These are phyloP conservation scores for Monopis laevigella DNA, from an alignment of 2,888 invertebrate genomes.

Conservation along the genomic window DNA sequence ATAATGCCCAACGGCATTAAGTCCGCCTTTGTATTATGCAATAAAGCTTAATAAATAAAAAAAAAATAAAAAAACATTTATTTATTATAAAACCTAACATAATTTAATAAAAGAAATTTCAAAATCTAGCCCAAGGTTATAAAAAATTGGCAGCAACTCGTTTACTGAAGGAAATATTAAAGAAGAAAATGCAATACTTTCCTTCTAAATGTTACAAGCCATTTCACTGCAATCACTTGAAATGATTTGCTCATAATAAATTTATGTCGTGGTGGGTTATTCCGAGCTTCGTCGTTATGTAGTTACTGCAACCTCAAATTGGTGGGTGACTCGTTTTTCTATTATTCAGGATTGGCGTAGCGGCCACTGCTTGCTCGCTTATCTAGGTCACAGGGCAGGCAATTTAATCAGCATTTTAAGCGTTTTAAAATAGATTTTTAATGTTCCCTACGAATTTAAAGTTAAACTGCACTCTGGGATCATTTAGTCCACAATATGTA, in stretches of 20 bases:
- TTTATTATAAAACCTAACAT: background rate
- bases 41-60: background rate
- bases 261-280: conserved; percentile 11
- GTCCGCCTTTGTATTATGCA: background rate
- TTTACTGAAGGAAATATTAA: conserved; percentile 4
- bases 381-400: conserved; percentile 8
- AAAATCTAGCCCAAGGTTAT: background rate
- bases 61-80: background rate
- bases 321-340: conserved; percentile 9
- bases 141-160: background rate
- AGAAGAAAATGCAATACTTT: conserved; percentile 4
- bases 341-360: conserved; percentile 11
- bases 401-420: conserved; percentile 10
- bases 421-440: conserved; percentile 7
- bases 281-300: background rate
- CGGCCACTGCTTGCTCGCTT: conserved; percentile 5
- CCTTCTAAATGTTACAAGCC: conserved; percentile 7
- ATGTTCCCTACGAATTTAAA: no score
- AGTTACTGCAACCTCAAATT: background rate
- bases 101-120: background rate
- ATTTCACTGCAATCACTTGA: conserved; percentile 11
- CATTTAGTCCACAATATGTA: no score
- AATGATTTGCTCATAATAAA: conserved; percentile 12
- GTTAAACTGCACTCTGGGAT: no score
- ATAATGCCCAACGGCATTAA: no score